phyloP scores from a whole-genome alignment of 2,888 invertebrate genomes.

The Conchocele bisecta region DNA sequence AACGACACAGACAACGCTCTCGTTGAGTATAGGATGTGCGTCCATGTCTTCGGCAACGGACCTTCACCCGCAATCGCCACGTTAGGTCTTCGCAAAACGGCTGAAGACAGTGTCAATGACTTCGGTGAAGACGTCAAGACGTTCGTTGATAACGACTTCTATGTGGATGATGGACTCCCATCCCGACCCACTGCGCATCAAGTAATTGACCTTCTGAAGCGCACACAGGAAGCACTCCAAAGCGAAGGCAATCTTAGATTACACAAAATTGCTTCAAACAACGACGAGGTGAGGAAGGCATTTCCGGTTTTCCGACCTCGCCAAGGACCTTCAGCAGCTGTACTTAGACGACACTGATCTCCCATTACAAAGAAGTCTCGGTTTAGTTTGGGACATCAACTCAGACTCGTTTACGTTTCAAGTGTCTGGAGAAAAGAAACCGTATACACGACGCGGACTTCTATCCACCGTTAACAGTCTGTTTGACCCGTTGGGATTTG shows the following conservation, averaged over 20 bases:
- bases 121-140: slow-evolving; percentile 33
- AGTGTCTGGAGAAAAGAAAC: slow-evolving; percentile 21
- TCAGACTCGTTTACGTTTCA: slow-evolving; percentile 36
- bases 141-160: slow-evolving; percentile 52
- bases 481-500: slow-evolving; percentile 55
- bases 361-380: not conserved
- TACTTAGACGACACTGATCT: not conserved
- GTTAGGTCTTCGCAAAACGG: slow-evolving; percentile 40
- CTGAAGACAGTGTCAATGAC: not conserved
- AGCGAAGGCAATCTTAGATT: slow-evolving; percentile 34
- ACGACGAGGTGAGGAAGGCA: not conserved
- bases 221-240: slow-evolving; percentile 41
- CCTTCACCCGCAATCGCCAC: slow-evolving; percentile 59
- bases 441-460: slow-evolving; percentile 46
- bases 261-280: slow-evolving; percentile 60
- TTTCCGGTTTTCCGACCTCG: not conserved
- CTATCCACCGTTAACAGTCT: slow-evolving; percentile 48
- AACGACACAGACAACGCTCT: slow-evolving; percentile 38
- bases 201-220: slow-evolving; percentile 42
- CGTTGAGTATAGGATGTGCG: slow-evolving; percentile 55
- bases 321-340: not conserved
- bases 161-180: slow-evolving; percentile 57
- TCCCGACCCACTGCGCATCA: slow-evolving; percentile 30
- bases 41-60: slow-evolving; percentile 60
- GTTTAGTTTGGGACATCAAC: slow-evolving; percentile 37